Evolutionary conservation across 2,797 vertebrate genomes (phyloP).

Genomic region (Channallabes apus): DNA sequence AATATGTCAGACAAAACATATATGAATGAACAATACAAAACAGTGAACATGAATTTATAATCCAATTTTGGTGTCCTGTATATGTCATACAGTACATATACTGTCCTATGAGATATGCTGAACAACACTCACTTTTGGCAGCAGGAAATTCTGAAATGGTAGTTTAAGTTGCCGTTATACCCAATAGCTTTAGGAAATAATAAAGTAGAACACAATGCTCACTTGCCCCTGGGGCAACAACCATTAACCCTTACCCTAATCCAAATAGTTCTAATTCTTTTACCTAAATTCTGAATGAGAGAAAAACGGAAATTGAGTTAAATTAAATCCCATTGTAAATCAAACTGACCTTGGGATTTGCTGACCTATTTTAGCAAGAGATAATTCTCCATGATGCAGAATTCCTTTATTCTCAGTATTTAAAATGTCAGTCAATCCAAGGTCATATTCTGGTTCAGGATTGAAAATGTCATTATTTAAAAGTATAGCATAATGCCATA

Average conservation of each 20-base stretch:
- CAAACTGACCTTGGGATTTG: conserved; percentile 51
- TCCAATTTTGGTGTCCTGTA: neutral
- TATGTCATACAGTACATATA: neutral
- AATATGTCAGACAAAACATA: neutral
- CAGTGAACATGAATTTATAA: neutral
- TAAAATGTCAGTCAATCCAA: conserved; percentile 46
- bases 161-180: conserved; percentile 60
- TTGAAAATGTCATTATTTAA: conserved; percentile 40
- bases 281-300: neutral
- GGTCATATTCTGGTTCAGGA: conserved; percentile 31
- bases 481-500: conserved; percentile 22
- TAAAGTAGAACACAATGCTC: conserved; percentile 65
- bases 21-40: conserved; percentile 1
- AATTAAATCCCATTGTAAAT: conserved; percentile 35
- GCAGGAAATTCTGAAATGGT: conserved; percentile 44
- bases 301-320: conserved; percentile 10
- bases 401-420: conserved; percentile 32
- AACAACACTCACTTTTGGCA: conserved; percentile 45
- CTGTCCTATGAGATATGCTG: conserved; percentile 8
- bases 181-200: conserved; percentile 63
- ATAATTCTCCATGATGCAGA: conserved; percentile 16
- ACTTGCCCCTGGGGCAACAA: conserved; percentile 45
- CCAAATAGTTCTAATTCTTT: conserved; percentile 3
- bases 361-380: conserved; percentile 27
- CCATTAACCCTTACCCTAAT: conserved; percentile 43